These are phyloP conservation scores for Oncorhynchus mykiss DNA, from an alignment of 2,113 vertebrate genomes.

Conservation along the genomic window DNA sequence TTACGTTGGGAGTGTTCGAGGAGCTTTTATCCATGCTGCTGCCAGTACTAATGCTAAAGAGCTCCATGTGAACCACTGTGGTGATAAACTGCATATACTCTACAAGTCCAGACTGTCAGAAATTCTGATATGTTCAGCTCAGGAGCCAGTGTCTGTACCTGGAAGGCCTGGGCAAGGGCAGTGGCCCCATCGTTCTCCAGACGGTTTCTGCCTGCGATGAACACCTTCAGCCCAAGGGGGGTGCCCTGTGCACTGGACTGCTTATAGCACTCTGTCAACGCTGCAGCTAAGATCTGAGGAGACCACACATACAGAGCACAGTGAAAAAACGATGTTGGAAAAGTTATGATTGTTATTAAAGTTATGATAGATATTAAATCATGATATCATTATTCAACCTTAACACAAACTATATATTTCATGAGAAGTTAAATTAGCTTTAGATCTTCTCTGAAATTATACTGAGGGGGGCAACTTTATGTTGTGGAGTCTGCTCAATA, in stretches of 20 bases:
- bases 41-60: too few species aligned
- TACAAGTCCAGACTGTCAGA: not conserved
- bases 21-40: not conserved
- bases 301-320: not conserved
- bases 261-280: slow-evolving; percentile 84
- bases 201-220: slow-evolving; percentile 93
- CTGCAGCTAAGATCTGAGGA: slow-evolving; percentile 87
- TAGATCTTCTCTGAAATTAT: not conserved
- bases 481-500: not conserved
- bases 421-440: not conserved
- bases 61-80: too few species aligned
- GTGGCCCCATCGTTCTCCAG: slow-evolving; percentile 96
- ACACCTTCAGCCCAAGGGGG: slow-evolving; percentile 87
- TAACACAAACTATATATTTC: not conserved
- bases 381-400: not conserved
- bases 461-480: not conserved
- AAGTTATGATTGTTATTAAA: too few species aligned
- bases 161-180: slow-evolving; percentile 91
- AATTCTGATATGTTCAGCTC: not conserved
- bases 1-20: not conserved
- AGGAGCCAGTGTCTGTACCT: slow-evolving; percentile 67
- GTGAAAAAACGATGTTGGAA: not conserved
- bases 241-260: slow-evolving; percentile 79
- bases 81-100: not conserved
- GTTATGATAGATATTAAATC: not conserved